Percentiles rank a stretch among this genome's conserved stretches.
Evolutionary conservation across 2,113 vertebrate genomes (phyloP).

Genomic region (Cebidichthys violaceus): DNA sequence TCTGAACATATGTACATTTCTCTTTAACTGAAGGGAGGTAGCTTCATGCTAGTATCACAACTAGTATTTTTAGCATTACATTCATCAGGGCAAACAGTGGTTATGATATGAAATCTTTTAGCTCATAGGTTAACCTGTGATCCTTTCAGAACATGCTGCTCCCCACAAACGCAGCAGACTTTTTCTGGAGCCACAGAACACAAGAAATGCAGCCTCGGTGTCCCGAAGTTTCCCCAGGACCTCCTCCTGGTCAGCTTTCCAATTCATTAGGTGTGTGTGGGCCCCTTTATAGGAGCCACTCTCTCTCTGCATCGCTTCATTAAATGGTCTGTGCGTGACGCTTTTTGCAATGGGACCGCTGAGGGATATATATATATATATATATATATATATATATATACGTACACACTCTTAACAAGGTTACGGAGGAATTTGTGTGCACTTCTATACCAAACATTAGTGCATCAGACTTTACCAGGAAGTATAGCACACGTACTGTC

Average conservation of each 20-base stretch:
- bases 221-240: neutral
- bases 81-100: neutral
- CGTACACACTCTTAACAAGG: neutral
- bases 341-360: neutral
- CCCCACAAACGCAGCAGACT: neutral
- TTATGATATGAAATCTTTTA: neutral
- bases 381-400: too few species aligned
- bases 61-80: neutral
- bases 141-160: neutral
- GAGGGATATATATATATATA: neutral
- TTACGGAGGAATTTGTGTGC: neutral
- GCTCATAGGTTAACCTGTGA: neutral
- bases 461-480: neutral
- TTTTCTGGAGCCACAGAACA: neutral
- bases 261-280: neutral
- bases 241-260: slow-evolving; percentile 20
- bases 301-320: slow-evolving; percentile 6
- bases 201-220: slow-evolving; percentile 5
- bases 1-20: neutral
- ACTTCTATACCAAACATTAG: neutral
- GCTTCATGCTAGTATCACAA: neutral
- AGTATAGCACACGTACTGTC: too few species aligned
- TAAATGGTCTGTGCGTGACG: slow-evolving; percentile 7
- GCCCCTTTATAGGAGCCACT: neutral
- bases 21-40: neutral